phyloP scores from a whole-genome alignment of 2,797 vertebrate genomes.

The Podarcis siculus region DNA sequence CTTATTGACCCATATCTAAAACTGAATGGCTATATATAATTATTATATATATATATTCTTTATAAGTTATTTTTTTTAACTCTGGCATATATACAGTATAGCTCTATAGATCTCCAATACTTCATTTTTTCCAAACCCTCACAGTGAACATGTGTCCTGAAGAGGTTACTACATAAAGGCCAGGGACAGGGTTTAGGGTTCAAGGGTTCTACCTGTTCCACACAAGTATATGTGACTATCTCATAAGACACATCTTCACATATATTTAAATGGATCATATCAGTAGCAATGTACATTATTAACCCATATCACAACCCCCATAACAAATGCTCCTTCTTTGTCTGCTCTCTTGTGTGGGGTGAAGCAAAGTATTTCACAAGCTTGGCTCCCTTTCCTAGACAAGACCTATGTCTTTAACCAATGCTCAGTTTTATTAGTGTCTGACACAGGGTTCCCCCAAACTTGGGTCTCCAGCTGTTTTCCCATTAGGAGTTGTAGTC shows the following conservation, averaged over 20 bases:
- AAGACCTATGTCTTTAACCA: neutral
- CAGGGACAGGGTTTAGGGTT: slow-evolving; percentile 66
- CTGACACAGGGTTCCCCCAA: neutral
- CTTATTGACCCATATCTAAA: slow-evolving; percentile 78
- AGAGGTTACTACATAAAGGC: slow-evolving; percentile 47
- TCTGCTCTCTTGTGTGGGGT: slow-evolving; percentile 69
- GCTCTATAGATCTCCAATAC: slow-evolving; percentile 82
- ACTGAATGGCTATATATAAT: slow-evolving; percentile 73
- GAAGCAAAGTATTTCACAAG: slow-evolving; percentile 53
- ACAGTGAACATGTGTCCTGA: slow-evolving; percentile 69
- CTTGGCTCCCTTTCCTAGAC: neutral
- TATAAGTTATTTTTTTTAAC: slow-evolving; percentile 82
- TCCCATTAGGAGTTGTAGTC: no score
- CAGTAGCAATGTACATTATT: slow-evolving; percentile 70
- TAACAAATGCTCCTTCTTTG: slow-evolving; percentile 56
- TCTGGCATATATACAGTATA: slow-evolving; percentile 83
- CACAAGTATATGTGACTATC: slow-evolving; percentile 66
- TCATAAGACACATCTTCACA: slow-evolving; percentile 63
- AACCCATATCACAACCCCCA: slow-evolving; percentile 56
- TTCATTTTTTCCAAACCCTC: slow-evolving; percentile 77
- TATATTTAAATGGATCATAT: slow-evolving; percentile 69
- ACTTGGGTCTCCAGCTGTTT: no score
- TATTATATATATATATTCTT: slow-evolving; percentile 78
- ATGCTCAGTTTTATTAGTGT: slow-evolving; percentile 49
- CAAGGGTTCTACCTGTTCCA: slow-evolving; percentile 60